phyloP scores from a whole-genome alignment of 1,140 invertebrate species.

The Drusus annulatus region DNA sequence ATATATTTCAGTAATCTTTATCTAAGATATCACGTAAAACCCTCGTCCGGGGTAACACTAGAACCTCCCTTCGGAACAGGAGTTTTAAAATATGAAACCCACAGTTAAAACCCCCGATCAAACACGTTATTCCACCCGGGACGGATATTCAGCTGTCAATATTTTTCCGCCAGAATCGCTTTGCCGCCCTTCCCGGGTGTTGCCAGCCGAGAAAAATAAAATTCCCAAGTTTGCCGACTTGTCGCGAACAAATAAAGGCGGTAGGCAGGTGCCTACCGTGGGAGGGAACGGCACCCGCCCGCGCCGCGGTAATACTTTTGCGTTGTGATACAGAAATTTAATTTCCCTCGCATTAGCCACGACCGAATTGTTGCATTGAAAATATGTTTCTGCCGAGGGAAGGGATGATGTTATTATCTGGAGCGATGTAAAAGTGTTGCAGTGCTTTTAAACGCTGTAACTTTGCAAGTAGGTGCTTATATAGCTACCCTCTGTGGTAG shows the following conservation, averaged over 20 bases:
- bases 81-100: no score
- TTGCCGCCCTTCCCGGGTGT: slow-evolving; percentile 4
- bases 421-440: slow-evolving; percentile 1
- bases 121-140: background rate
- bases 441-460: background rate
- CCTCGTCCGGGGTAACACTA: no score
- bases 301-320: slow-evolving; percentile 49
- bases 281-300: slow-evolving; percentile 5
- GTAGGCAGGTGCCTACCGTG: background rate
- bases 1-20: no score
- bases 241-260: slow-evolving; percentile 6
- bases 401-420: background rate
- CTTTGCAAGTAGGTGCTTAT: background rate
- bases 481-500: no score
- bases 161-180: slow-evolving; percentile 19
- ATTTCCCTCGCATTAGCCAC: slow-evolving; percentile 59
- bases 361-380: slow-evolving; percentile 57
- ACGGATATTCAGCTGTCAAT: slow-evolving; percentile 29
- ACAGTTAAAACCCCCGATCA: no score
- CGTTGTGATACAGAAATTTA: slow-evolving; percentile 57
- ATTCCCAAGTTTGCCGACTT: slow-evolving; percentile 32
- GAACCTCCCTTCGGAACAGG: no score
- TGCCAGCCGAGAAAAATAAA: slow-evolving; percentile 39
- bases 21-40: no score
- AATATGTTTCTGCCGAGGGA: slow-evolving; percentile 49